A percentile compares a stretch with the other conserved stretches of the same genome.
Conservation (phyloP, 2,113 vertebrate species). For the Anser cygnoides region DNA sequence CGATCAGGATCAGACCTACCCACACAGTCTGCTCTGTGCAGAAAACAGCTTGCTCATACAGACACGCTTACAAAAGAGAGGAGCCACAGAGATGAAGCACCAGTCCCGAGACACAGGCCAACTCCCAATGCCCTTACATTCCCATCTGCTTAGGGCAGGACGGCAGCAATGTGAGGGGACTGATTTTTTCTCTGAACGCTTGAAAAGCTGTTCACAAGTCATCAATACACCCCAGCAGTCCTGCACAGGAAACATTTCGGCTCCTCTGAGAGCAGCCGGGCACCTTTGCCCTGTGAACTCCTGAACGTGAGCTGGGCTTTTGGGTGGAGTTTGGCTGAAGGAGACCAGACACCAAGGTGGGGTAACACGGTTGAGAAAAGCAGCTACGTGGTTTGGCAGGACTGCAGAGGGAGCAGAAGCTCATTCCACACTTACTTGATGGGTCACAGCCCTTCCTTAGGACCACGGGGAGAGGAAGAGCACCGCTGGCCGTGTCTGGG, state of each 20-base stretch:
- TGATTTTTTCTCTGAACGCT: not conserved
- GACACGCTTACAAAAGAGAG: not conserved
- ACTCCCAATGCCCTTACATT: not conserved
- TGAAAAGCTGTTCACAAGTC: not conserved
- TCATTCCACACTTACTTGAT: rapidly evolving
- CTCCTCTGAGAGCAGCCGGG: rapidly evolving
- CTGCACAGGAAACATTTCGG: rapidly evolving
- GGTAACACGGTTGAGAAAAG: not conserved
- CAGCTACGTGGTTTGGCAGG: not conserved
- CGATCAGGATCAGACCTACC: not conserved
- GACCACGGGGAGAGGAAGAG: not conserved
- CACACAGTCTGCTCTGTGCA: not conserved
- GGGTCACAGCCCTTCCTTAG: not conserved
- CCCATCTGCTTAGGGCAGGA: not conserved
- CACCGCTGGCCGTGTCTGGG: rapidly evolving
- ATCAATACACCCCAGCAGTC: not conserved
- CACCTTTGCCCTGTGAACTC: not conserved
- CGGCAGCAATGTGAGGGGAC: not conserved
- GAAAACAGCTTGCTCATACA: not conserved
- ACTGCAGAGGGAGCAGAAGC: not conserved
- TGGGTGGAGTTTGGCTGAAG: not conserved
- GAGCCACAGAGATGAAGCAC: not conserved
- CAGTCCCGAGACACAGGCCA: not conserved
- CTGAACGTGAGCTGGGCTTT: not conserved
- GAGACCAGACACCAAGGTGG: not conserved